Evolutionary conservation across 2,113 vertebrate species (phyloP).

Genomic region (Malurus cyaneus): DNA sequence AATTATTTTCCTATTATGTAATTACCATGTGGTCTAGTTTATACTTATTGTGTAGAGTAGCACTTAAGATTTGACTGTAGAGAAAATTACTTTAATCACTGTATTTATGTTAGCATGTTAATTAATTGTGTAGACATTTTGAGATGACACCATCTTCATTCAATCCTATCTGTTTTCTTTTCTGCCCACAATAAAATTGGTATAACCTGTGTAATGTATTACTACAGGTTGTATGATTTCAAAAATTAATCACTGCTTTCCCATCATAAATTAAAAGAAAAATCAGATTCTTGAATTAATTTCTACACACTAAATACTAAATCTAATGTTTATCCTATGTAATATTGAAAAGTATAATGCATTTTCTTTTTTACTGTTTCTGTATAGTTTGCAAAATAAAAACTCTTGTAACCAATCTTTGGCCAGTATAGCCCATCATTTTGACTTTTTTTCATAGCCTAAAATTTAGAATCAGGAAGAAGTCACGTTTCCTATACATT

Average conservation of each 20-base stretch:
- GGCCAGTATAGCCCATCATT: conserved; percentile 36
- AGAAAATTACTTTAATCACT: conserved; percentile 75
- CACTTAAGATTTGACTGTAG: conserved; percentile 76
- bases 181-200: conserved; percentile 61
- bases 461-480: background rate
- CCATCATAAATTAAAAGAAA: conserved; percentile 54
- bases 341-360: conserved; percentile 77
- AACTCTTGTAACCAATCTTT: conserved; percentile 86
- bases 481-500: background rate
- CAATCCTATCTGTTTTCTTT: conserved; percentile 67
- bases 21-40: conserved; percentile 75
- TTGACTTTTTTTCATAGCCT: background rate
- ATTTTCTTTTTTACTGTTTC: conserved; percentile 91
- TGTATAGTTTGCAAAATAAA: conserved; percentile 98
- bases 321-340: conserved; percentile 73
- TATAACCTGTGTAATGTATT: conserved; percentile 39
- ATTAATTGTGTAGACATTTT: conserved; percentile 74
- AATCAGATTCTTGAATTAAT: conserved; percentile 61
- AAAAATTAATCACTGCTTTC: conserved; percentile 57
- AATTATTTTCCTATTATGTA: conserved; percentile 72
- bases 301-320: conserved; percentile 65
- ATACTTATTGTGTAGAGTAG: conserved; percentile 77
- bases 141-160: conserved; percentile 62
- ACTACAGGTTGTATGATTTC: conserved; percentile 54
- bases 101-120: conserved; percentile 84